Evolutionary conservation across 1,140 invertebrate species (phyloP).

Genomic region (Drosophila equinoxialis): DNA sequence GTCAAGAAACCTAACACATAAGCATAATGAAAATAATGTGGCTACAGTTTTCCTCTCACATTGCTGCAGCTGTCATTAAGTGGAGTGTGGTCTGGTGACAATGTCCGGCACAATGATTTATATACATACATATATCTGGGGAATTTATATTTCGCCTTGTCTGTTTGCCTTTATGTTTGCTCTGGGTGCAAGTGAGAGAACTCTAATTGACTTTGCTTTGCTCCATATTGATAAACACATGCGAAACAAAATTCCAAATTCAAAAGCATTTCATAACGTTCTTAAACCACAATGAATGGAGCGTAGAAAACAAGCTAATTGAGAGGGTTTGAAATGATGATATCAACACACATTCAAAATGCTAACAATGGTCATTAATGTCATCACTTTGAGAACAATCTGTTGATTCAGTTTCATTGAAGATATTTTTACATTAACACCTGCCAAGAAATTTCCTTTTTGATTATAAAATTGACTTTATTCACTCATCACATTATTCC

Average conservation of each 20-base stretch:
- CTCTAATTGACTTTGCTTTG: conserved; percentile 50
- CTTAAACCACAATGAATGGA: conserved; percentile 29
- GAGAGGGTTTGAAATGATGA: conserved; percentile 21
- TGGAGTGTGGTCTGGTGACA: conserved; percentile 47
- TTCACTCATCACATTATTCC: too few relatives aligned
- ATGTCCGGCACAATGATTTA: conserved; percentile 51
- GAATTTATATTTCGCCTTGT: conserved; percentile 39
- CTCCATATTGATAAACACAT: conserved; percentile 68
- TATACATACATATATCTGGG: conserved; percentile 28
- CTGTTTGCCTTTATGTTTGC: conserved; percentile 25
- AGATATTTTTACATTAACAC: neutral
- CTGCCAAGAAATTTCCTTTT: too few relatives aligned
- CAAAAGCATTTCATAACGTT: conserved; percentile 5
- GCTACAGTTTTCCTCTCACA: conserved; percentile 59
- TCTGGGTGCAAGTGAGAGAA: conserved; percentile 35
- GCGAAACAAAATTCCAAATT: conserved; percentile 47
- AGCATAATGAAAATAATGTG: conserved; percentile 76
- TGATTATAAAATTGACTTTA: too few relatives aligned
- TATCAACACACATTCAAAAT: conserved; percentile 19
- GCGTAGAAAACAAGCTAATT: conserved; percentile 14
- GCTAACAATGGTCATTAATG: neutral
- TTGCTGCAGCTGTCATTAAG: conserved; percentile 75
- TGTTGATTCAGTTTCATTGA: too few relatives aligned
- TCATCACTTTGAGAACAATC: too few relatives aligned
- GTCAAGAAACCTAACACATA: conserved; percentile 37